These are phyloP conservation scores for Chalcis sispes DNA, from an alignment of 2,888 invertebrate genomes.

Conservation along the genomic window DNA sequence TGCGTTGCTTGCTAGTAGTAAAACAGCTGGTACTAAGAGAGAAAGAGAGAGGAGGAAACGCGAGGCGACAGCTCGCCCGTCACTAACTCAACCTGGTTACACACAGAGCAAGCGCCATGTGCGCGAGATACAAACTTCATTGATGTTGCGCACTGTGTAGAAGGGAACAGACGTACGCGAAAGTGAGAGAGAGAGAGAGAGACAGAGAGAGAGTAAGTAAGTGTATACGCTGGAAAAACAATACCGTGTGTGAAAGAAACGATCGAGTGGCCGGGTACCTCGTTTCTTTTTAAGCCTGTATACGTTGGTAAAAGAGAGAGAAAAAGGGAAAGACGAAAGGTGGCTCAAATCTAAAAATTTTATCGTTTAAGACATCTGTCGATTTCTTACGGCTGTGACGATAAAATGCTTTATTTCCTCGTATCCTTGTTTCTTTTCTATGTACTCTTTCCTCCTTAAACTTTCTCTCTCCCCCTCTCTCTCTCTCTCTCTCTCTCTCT, in stretches of 20 bases:
- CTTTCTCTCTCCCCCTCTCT: slow-evolving; percentile 5
- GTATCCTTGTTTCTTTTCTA: slow-evolving; percentile 12
- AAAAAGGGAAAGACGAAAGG: not conserved
- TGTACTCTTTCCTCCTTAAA: not conserved
- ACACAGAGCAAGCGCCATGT: slow-evolving; percentile 69
- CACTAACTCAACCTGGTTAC: slow-evolving; percentile 74
- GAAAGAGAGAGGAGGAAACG: too few species aligned
- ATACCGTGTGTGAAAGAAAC: too few species aligned
- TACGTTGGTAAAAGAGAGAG: not conserved
- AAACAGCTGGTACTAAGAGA: slow-evolving; percentile 71
- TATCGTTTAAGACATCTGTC: slow-evolving; percentile 26
- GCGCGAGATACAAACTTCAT: slow-evolving; percentile 75
- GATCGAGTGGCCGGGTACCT: slow-evolving; percentile 11
- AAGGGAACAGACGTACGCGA: too few species aligned
- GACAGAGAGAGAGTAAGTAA: slow-evolving; percentile 17
- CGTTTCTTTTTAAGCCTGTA: not conserved
- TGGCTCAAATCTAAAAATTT: slow-evolving; percentile 39
- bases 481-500: slow-evolving; percentile 2
- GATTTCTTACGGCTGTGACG: slow-evolving; percentile 43
- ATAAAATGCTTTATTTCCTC: slow-evolving; percentile 43
- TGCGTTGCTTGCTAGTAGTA: slow-evolving; percentile 68
- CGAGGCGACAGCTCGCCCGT: slow-evolving; percentile 75
- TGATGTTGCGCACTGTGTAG: slow-evolving; percentile 69
- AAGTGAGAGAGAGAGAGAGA: not conserved
- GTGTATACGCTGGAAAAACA: slow-evolving; percentile 12